Base-by-base conservation (phyloP, 2,113 vertebrate genomes). In the Siniperca chuatsi region DNA sequence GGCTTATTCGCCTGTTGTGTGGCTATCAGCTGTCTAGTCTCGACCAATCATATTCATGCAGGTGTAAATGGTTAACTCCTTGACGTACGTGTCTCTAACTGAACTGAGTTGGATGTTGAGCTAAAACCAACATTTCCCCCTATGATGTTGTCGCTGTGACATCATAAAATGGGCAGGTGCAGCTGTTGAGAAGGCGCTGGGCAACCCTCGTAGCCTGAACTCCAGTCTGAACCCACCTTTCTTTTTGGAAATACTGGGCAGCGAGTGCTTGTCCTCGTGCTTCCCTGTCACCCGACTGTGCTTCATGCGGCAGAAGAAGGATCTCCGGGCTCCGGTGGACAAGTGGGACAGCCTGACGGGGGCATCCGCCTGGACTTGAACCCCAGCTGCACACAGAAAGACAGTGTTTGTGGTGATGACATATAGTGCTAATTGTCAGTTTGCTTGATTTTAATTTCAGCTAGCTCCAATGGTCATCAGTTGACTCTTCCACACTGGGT, bases 241-340 rank as follows among this genome's bases (percentile, higher is more conserved):
- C 94, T 96, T 97, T 92, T 96, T 96, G 58, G 95, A 90, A 79
- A 88, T 90, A 11, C 66, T 75, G 23, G 93, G 92, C 83, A 96
- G 82, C 3, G 77, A 86, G 40, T 92, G 92, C 79, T 96, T 96
- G 71, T 93, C 92, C 74, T 95, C 95, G 33, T 93, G 92, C 79
- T 96, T 96, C 57, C 94, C 92, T 0, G 85, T 13, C n/a, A 78
- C 87, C 33, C 90, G 93, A 69, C 93, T 95, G 82, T 93, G 96
- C 89, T 97, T 97, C 89, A 97, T 97, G 15, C 97, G 96, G 69
- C 97, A 97, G 93, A 97, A 97, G 92, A 97, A 97, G 69, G 96
- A 97, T 55, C 97, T 93, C 0, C 96, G 90, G 57, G 96, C 96
- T 21, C 97, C 97, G 0, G 96, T 96, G 81, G 96, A 93, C 76